These are phyloP conservation scores for Phylloscopus trochiloides DNA, from an alignment of 2,113 vertebrate genomes.

Conservation along the genomic window DNA sequence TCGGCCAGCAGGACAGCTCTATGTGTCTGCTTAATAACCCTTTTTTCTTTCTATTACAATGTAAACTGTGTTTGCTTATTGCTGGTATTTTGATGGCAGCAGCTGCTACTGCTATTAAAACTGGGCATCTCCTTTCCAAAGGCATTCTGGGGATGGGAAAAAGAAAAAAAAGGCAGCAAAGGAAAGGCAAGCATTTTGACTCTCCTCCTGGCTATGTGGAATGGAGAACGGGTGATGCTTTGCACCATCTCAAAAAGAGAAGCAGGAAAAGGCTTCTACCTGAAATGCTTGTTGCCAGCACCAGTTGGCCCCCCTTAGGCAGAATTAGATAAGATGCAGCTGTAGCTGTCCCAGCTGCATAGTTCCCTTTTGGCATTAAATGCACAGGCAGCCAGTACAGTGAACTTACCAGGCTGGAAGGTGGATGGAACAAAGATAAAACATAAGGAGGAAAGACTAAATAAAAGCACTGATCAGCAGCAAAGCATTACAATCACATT, in stretches of 20 bases:
- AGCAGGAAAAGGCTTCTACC: neutral
- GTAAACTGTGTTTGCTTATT: neutral
- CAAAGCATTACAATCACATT: neutral
- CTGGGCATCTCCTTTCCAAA: neutral
- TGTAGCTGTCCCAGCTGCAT: constrained; percentile 42
- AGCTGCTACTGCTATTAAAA: constrained; percentile 2
- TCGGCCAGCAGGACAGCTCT: neutral
- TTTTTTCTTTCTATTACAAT: neutral
- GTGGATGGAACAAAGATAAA: neutral
- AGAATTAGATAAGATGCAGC: constrained; percentile 56
- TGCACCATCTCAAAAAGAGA: neutral
- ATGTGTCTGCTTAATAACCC: neutral
- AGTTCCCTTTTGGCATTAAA: constrained; percentile 45
- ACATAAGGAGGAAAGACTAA: neutral
- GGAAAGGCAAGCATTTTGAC: neutral
- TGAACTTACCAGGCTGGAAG: neutral
- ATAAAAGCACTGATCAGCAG: neutral
- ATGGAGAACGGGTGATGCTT: neutral
- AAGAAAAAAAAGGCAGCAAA: neutral
- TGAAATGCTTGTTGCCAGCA: constrained; percentile 23
- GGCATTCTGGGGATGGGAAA: neutral
- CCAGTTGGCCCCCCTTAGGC: constrained; percentile 46
- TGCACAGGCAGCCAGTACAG: neutral
- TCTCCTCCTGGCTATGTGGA: constrained; percentile 20
- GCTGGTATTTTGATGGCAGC: neutral